Evolutionary conservation across 2,797 vertebrate genomes (phyloP).

Genomic region (Crax fasciolata): DNA sequence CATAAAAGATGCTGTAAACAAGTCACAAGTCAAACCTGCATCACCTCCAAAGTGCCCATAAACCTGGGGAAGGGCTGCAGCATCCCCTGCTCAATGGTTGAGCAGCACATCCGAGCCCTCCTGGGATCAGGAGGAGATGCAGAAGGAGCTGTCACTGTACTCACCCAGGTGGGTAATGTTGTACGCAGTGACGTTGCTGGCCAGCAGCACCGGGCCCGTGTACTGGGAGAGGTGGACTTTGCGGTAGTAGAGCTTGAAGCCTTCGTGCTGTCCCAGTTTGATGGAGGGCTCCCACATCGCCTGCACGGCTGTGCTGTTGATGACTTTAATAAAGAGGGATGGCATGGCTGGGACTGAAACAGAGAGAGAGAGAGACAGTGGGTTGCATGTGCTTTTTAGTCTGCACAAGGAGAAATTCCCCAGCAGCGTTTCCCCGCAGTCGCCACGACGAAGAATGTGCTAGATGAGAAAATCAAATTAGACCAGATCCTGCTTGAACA

Average conservation of each 20-base stretch:
- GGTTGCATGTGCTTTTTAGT: background rate
- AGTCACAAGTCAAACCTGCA: background rate
- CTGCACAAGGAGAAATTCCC: background rate
- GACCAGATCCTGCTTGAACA: background rate
- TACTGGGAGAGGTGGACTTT: slow-evolving; percentile 88
- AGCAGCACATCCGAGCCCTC: fast-evolving
- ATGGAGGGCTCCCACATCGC: slow-evolving; percentile 92
- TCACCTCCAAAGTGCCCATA: background rate
- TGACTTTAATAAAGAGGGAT: slow-evolving; percentile 89
- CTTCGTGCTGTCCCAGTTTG: slow-evolving; percentile 92
- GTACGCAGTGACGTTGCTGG: slow-evolving; percentile 90
- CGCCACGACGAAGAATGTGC: background rate
- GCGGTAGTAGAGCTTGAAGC: slow-evolving; percentile 95
- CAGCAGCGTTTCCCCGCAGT: background rate
- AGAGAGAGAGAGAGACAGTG: slow-evolving; percentile 27
- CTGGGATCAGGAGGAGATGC: fast-evolving
- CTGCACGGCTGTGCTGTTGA: slow-evolving; percentile 91
- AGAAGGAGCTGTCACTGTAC: slow-evolving; percentile 14
- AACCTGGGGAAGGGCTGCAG: background rate
- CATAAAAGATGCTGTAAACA: background rate
- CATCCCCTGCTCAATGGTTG: background rate
- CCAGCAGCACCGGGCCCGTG: slow-evolving; percentile 89
- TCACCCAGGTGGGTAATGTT: slow-evolving; percentile 95
- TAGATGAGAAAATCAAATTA: background rate
- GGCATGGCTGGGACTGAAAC: slow-evolving; percentile 93